Conservation (phyloP, 2,888 invertebrate species). For the Callimorpha dominula region DNA sequence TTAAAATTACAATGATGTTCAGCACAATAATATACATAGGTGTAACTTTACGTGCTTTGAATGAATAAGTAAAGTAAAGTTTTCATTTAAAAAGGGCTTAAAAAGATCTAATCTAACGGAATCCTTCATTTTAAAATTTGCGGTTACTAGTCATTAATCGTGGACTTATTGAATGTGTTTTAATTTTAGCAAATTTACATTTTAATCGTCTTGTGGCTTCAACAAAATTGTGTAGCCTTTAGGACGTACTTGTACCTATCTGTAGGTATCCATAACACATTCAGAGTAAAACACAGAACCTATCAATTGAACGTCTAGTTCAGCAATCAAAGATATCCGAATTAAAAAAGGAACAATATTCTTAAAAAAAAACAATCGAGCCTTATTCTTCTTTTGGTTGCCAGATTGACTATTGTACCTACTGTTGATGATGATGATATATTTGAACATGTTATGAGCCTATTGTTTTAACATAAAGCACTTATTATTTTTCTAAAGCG, state of each 20-base stretch:
- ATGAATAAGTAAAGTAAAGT: neutral
- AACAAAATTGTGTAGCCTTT: neutral
- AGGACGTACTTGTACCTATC: no score
- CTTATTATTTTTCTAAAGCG: no score
- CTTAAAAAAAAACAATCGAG: neutral
- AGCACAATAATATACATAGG: neutral
- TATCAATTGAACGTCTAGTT: neutral
- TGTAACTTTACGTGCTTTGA: neutral
- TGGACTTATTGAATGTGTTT: neutral
- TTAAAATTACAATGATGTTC: conserved; percentile 22
- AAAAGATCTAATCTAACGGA: neutral
- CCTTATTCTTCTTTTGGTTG: neutral
- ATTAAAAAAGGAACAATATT: neutral
- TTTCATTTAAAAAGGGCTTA: neutral
- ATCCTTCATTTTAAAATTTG: neutral
- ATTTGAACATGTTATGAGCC: neutral
- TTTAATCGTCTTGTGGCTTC: neutral
- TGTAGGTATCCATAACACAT: neutral
- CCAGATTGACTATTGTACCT: neutral
- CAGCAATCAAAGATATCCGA: neutral
- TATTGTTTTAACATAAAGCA: neutral
- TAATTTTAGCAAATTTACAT: neutral
- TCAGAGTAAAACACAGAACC: neutral
- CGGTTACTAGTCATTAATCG: neutral
- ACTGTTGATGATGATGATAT: neutral